These are phyloP conservation scores for Phalanger gymnotis DNA, from an alignment of 2,797 vertebrate species.

Conservation along the genomic window DNA sequence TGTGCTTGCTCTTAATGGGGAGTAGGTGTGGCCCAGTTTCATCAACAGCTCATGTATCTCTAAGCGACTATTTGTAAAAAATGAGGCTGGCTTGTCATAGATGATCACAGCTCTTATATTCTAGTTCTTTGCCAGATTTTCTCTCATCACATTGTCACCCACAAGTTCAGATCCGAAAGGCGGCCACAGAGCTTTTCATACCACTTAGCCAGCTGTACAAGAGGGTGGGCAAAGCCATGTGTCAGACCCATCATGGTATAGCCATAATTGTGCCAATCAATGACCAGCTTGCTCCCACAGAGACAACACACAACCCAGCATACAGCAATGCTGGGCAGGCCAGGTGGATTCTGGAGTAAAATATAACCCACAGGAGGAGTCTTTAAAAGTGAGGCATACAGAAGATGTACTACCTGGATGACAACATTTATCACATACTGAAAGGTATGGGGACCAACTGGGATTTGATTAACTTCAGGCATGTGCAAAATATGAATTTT, in stretches of 20 bases:
- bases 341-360: conserved; percentile 98
- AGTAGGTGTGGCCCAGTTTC: conserved; percentile 85
- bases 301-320: conserved; percentile 89
- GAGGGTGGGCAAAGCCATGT: conserved; percentile 86
- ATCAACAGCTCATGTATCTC: conserved; percentile 88
- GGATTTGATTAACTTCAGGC: too few species aligned
- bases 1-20: conserved; percentile 85
- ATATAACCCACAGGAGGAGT: too few species aligned
- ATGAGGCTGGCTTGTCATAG: conserved; percentile 92
- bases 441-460: too few species aligned
- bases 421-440: too few species aligned
- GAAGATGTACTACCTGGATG: too few species aligned
- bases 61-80: conserved; percentile 91
- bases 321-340: conserved; percentile 91
- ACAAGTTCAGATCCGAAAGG: conserved; percentile 90
- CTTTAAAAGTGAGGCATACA: too few species aligned
- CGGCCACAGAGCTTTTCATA: conserved; percentile 93
- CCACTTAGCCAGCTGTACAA: conserved; percentile 92
- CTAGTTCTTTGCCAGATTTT: conserved; percentile 92
- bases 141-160: conserved; percentile 94
- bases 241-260: conserved; percentile 94
- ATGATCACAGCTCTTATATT: conserved; percentile 92
- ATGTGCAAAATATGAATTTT: too few species aligned
- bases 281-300: conserved; percentile 89
- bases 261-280: conserved; percentile 99